phyloP scores from a whole-genome alignment of 2,797 vertebrate genomes.

The Loris lydekkerianus region DNA sequence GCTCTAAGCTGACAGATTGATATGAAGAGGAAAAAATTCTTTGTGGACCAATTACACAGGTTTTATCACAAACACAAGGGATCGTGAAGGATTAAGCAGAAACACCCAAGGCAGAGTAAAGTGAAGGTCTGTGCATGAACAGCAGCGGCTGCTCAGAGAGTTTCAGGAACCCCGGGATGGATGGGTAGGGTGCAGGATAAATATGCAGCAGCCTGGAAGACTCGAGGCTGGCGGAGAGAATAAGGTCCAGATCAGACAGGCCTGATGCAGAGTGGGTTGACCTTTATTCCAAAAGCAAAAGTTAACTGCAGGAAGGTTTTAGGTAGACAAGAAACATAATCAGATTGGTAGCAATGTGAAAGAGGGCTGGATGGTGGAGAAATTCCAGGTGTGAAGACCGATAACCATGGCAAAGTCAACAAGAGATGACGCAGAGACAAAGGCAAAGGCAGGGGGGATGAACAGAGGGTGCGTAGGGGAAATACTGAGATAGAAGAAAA shows the following conservation, averaged over 20 bases:
- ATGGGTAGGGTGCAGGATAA: fast-evolving
- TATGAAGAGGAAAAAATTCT: neutral
- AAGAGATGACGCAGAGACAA: neutral
- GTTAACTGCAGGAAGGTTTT: neutral
- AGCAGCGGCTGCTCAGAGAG: neutral
- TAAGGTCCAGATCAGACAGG: no score
- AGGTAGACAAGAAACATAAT: neutral
- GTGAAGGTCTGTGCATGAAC: neutral
- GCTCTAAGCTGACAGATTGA: neutral
- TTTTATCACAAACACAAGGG: neutral
- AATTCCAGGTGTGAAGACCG: neutral
- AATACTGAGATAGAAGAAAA: neutral
- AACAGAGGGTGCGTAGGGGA: fast-evolving
- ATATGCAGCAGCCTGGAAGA: neutral
- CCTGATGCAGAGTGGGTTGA: neutral
- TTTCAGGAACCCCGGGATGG: neutral
- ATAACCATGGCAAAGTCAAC: neutral
- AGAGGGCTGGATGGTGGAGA: neutral
- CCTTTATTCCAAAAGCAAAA: neutral
- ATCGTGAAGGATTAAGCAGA: neutral
- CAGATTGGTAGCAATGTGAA: neutral
- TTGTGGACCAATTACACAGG: neutral
- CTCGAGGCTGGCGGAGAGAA: neutral
- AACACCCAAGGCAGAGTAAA: neutral
- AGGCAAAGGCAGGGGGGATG: neutral